These are phyloP conservation scores for Emydoidea blandingii DNA, from an alignment of 2,797 vertebrate species.

Conservation along the genomic window DNA sequence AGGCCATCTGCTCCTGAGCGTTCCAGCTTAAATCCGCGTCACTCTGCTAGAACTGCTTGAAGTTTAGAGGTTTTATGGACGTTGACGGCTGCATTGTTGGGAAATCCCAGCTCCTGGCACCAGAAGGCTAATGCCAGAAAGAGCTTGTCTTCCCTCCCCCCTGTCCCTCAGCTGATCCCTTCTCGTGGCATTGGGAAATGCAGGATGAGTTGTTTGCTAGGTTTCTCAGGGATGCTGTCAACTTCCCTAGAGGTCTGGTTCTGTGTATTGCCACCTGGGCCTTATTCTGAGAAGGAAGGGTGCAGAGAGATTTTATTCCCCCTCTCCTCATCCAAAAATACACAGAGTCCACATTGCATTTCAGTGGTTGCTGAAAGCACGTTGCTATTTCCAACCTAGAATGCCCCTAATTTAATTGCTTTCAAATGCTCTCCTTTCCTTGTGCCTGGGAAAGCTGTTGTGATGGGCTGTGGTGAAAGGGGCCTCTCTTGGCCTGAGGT, in stretches of 20 bases:
- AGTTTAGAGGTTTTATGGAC: constrained; percentile 9
- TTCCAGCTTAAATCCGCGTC: not conserved
- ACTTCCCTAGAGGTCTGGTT: not conserved
- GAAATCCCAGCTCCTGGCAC: not conserved
- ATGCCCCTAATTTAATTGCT: not conserved
- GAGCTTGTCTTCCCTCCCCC: not conserved
- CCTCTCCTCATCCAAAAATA: not conserved
- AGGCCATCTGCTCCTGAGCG: constrained; percentile 44
- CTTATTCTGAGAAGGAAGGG: not conserved
- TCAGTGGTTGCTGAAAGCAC: not conserved
- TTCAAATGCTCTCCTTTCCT: not conserved
- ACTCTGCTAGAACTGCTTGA: not conserved
- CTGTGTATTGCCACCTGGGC: not conserved
- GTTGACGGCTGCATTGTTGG: accelerated
- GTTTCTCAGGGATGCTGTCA: not conserved
- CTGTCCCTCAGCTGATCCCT: not conserved
- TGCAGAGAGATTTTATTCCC: not conserved
- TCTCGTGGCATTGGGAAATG: not conserved
- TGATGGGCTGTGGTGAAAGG: not conserved
- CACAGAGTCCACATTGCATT: not conserved
- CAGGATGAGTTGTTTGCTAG: not conserved
- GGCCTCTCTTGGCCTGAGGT: not conserved
- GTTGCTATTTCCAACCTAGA: not conserved
- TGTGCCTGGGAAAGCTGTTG: not conserved
- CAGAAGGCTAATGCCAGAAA: not conserved